Evolutionary conservation across 1,140 invertebrate species (phyloP), one percentile per base, ranked within the genome.

Genomic region (Rhyzopertha dominica): DNA sequence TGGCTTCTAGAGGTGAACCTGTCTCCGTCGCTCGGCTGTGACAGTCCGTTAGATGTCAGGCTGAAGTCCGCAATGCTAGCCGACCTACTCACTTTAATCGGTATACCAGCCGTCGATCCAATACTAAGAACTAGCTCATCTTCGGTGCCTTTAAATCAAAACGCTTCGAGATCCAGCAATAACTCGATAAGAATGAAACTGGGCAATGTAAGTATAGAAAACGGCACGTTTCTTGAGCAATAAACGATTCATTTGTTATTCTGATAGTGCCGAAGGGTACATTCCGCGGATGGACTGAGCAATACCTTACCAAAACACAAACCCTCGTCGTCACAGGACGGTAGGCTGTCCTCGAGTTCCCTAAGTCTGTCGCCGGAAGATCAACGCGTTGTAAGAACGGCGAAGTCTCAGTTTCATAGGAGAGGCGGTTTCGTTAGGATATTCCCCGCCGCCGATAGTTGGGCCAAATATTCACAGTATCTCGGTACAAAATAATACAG

Each of bases 1-100:
- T 97, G 93, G 93, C 67, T 97, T 12, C 66, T 95, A 30, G 94
- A 96, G 70, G 85, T 92, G 5, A 98, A 97, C 68, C 69, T 97
- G 2, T 95, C 90, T 1, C 94, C 94, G 1, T 95, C 90, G 50
- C 71, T 98, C 52, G 90, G 90, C 36, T 94, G 92, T 65, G 91
- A 95, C 69, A 89, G 90, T 51, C 88, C 90, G 0, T 66, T 96
- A 31, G 94, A 98, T 71, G 79, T 91, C 18, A 83, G 89, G 63
- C 80, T 98, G 1, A 98, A 98, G 71, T 88, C 88, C 1, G 87
- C 91, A 5, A 79, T 97, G 61, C 72, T 95, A 51, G 81, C 88
- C 5, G 93, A 97, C 75, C 73, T 95, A 2, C 75, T 98, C 29
- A 95, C 89, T 30, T 75, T 96, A 41, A 81, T 93, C 47, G 92